Evolutionary conservation across 2,113 vertebrate genomes (phyloP).

Genomic region (Neodon shergylaensis): DNA sequence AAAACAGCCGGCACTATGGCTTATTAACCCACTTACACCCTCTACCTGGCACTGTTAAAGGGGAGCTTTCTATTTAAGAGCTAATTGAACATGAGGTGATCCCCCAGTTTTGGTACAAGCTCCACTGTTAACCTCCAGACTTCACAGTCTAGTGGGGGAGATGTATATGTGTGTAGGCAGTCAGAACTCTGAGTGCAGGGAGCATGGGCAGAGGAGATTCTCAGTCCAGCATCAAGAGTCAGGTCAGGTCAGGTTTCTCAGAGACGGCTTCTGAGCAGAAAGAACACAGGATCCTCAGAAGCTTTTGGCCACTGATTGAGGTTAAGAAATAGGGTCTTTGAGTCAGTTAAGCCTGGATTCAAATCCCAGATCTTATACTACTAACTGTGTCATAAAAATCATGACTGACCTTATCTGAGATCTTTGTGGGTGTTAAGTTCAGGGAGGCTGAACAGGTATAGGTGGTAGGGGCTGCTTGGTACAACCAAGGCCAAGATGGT

Average conservation of each 20-base stretch:
- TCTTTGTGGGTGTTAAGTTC: neutral
- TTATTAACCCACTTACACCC: constrained; percentile 64
- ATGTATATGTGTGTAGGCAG: accelerated
- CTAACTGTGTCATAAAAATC: neutral
- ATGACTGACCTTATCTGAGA: neutral
- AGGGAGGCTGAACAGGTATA: neutral
- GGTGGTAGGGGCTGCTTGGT: neutral
- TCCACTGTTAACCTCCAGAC: neutral
- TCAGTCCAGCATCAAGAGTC: neutral
- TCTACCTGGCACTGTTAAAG: constrained; percentile 51
- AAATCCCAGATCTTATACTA: neutral
- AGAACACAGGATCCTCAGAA: neutral
- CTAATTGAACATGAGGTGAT: neutral
- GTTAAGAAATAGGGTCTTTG: neutral
- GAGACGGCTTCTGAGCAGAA: neutral
- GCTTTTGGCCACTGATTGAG: neutral
- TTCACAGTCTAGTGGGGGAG: neutral
- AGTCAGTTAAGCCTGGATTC: neutral
- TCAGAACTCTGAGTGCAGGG: too few relatives aligned
- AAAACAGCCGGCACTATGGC: constrained; percentile 38
- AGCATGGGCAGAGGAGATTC: accelerated
- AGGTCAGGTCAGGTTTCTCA: neutral
- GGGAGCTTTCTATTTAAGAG: constrained; percentile 49
- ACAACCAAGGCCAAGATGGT: neutral
- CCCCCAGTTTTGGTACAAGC: neutral